Evolutionary conservation across 2,888 invertebrate species (phyloP), one percentile per base, ranked within the genome.

Genomic region (Drosophila quinaria): DNA sequence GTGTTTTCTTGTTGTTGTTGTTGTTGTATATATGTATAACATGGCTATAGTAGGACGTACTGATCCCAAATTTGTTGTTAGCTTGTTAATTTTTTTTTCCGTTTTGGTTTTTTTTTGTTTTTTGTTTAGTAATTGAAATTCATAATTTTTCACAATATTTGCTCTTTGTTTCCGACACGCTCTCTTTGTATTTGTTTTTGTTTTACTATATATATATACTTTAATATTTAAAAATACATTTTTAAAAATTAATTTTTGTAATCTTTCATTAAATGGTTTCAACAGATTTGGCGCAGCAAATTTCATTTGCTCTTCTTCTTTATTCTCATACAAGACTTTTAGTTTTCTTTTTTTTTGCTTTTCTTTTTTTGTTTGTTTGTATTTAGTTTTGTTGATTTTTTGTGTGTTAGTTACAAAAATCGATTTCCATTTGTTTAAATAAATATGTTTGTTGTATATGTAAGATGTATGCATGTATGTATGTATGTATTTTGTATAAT

Each of bases 51-150:
- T 90, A 86, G 90, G 91, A 90, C 89, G 91, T 88, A 89, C 90
- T 90, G 90, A 90, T 90, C 91, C 91, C 91, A 85, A 90, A 87
- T 87, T 80, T 89, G 88, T 90, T 89, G 81, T 89, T 89, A 90
- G 81, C 82, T 84, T 90, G 64, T 83, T 76, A 73, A 74, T 66
- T 74, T 42, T 44, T 66, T 37, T 39, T 9, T 64, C 1, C 63
- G 19, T 62, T 42, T 47, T 39, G 15, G 15, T 56, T 46, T 37
- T 37, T 25, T 50, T 62, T 62, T 65, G 37, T 62, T 35, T 54
- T 31, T 63, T 52, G 58, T 63, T 88, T 85, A 87, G 73, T 90
- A 90, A 91, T 87, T 90, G 86, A 91, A 91, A 91, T 91, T 90
- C 90, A 82, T 86, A 79, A 82, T 74, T 74, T 78, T 90, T 91